Base-by-base conservation (phyloP, 2,797 vertebrate species). In the Peromyscus melanophrys region DNA sequence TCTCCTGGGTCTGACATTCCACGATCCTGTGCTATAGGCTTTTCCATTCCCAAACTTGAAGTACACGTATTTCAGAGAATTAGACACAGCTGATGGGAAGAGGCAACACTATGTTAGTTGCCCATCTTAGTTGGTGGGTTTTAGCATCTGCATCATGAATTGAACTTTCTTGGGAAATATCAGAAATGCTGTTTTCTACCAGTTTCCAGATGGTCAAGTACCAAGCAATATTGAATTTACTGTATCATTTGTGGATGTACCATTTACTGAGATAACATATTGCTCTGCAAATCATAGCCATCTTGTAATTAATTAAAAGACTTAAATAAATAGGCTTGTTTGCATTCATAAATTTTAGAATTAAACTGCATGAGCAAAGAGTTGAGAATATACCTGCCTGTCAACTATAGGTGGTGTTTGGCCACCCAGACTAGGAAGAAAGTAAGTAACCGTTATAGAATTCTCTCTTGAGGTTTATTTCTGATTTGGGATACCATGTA, bases 111-210 rank as follows among this genome's bases (percentile, higher is more conserved):
- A 21, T 8, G n/a, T 59, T 83, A 34, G 73, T 85, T 95, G 37
- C 65, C 46, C 27, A 37, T 8, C 49, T 57, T 19, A 69, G 6
- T 65, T 13, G 13, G 9, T 92, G 77, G 84, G n/a, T 77, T 85
- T 92, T 82, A 69, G 43, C 27, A 57, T 86, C 31, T 85, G 46
- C 3, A 8, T 37, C 21, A 43, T 23, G 61, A 89, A 83, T 29
- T 40, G 49, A 92, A 67, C 43, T 61, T 82, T 96, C 46, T 63
- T 77, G 69, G 49, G 43, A 89, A 89, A 73, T 80, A 73, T 52
- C 69, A 96, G 27, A 89, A 82, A 49, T 61, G 1, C 83, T 67
- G 1, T 87, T 96, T 75, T 82, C 29, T 82, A 85, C 13, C 3
- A 31, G 31, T 86, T 91, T 85, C 25, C 2, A 6, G 16, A 43